A percentile compares a stretch with the other conserved stretches of the same genome.
phyloP scores from a whole-genome alignment of 2,888 invertebrate genomes.

The Acanthococcus lagerstroemiae region DNA sequence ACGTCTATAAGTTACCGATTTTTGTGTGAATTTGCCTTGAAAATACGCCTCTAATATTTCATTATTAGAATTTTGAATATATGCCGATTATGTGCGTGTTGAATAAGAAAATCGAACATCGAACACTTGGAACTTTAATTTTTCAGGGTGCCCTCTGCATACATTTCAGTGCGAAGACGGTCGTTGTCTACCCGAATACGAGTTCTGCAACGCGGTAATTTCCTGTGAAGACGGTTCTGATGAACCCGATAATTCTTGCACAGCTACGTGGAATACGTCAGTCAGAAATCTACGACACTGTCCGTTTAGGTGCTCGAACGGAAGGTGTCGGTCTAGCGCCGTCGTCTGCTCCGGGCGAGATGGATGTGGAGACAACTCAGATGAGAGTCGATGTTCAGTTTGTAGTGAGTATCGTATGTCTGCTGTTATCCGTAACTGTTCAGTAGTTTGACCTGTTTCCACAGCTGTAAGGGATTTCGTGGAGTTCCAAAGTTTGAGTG shows the following conservation, averaged over 20 bases:
- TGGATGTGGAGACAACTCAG: constrained; percentile 83
- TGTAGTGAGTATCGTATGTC: constrained; percentile 54
- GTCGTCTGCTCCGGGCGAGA: constrained; percentile 82
- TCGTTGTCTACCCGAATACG: constrained; percentile 78
- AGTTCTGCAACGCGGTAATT: constrained; percentile 82
- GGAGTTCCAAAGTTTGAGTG: not conserved
- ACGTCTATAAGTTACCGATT: too few relatives aligned
- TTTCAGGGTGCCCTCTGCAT: constrained; percentile 61
- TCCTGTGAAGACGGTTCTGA: constrained; percentile 82
- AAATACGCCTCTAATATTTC: too few relatives aligned
- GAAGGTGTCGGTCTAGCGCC: constrained; percentile 76
- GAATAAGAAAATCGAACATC: too few relatives aligned
- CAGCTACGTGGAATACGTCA: constrained; percentile 42
- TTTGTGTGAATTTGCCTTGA: too few relatives aligned
- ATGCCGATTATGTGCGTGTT: too few relatives aligned
- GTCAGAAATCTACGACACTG: constrained; percentile 46
- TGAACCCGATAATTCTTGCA: constrained; percentile 70
- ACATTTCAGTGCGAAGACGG: constrained; percentile 79
- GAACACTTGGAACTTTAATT: too few relatives aligned
- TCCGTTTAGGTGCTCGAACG: constrained; percentile 76
- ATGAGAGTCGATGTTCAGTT: constrained; percentile 71
- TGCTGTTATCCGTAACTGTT: not conserved
- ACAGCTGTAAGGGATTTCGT: not conserved
- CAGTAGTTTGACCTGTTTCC: not conserved
- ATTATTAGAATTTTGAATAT: too few relatives aligned